Evolutionary conservation across 1,140 invertebrate species (phyloP).

Genomic region (Lepidostoma basale): DNA sequence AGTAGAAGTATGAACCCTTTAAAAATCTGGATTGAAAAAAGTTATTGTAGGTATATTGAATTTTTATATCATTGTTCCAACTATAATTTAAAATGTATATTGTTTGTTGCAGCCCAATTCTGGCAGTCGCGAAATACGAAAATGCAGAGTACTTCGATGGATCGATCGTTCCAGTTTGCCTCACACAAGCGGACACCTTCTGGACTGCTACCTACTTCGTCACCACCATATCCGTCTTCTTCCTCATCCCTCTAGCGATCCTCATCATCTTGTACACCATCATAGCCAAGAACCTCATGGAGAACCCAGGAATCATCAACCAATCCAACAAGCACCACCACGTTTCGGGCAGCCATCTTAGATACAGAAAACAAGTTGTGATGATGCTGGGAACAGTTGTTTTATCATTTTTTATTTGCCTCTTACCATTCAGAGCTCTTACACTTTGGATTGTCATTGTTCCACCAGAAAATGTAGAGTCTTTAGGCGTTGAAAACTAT

Average conservation of each 20-base stretch:
- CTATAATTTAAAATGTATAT: background rate
- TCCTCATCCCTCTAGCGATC: constrained; percentile 80
- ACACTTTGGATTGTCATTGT: constrained; percentile 84
- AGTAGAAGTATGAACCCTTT: no score
- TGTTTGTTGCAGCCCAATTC: constrained; percentile 73
- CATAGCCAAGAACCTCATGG: constrained; percentile 83
- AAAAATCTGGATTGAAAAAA: no score
- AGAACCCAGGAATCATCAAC: constrained; percentile 71
- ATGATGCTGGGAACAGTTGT: constrained; percentile 90
- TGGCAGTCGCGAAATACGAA: constrained; percentile 75
- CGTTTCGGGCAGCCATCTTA: constrained; percentile 55
- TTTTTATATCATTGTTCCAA: no score
- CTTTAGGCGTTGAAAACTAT: constrained; percentile 76
- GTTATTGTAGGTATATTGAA: no score
- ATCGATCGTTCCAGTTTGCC: constrained; percentile 73
- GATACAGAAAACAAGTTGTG: constrained; percentile 79
- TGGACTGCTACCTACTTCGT: constrained; percentile 82
- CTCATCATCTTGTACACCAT: constrained; percentile 82
- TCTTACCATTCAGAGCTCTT: constrained; percentile 84
- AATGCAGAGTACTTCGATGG: constrained; percentile 73
- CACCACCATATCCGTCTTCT: constrained; percentile 79
- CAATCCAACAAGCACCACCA: constrained; percentile 63
- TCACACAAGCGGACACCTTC: constrained; percentile 72
- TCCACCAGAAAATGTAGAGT: constrained; percentile 67
- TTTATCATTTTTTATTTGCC: constrained; percentile 87